phyloP scores from a whole-genome alignment of 2,888 invertebrate genomes.

The Drosophila putrida region DNA sequence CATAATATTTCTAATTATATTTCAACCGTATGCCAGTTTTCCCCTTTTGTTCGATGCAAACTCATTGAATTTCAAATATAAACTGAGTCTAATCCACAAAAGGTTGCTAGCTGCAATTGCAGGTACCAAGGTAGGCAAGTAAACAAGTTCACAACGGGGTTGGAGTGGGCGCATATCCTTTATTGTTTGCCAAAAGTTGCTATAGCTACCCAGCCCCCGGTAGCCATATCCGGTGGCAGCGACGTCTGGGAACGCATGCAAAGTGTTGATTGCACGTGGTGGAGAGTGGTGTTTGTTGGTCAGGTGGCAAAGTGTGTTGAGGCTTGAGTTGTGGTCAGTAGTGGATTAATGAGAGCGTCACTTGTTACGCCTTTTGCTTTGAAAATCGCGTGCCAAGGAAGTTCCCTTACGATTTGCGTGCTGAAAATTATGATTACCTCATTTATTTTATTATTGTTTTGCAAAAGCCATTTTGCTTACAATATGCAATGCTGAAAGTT shows the following conservation, averaged over 20 bases:
- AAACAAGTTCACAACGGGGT: constrained; percentile 62
- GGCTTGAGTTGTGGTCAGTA: constrained; percentile 38
- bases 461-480: constrained; percentile 31
- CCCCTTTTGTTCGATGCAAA: constrained; percentile 22
- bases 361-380: constrained; percentile 65
- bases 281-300: constrained; percentile 7
- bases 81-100: constrained; percentile 54
- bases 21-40: constrained; percentile 2
- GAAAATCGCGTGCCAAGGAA: constrained; percentile 34
- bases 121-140: constrained; percentile 55
- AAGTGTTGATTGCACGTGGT: constrained; percentile 45
- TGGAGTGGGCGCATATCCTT: constrained; percentile 34
- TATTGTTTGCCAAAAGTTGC: constrained; percentile 77
- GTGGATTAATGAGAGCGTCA: constrained; percentile 41
- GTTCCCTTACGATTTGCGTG: constrained; percentile 60
- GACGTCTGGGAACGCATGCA: constrained; percentile 48
- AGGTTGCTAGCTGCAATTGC: constrained; percentile 59
- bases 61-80: constrained; percentile 45
- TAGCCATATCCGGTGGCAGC: constrained; percentile 21
- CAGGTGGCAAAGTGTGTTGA: constrained; percentile 4
- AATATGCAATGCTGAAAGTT: constrained; percentile 5
- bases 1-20: constrained; percentile 29
- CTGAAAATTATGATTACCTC: constrained; percentile 64
- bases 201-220: constrained; percentile 79
- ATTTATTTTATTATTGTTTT: constrained; percentile 51